These are phyloP conservation scores for Drosophila carrolli DNA, from an alignment of 1,140 invertebrate species.

Conservation along the genomic window DNA sequence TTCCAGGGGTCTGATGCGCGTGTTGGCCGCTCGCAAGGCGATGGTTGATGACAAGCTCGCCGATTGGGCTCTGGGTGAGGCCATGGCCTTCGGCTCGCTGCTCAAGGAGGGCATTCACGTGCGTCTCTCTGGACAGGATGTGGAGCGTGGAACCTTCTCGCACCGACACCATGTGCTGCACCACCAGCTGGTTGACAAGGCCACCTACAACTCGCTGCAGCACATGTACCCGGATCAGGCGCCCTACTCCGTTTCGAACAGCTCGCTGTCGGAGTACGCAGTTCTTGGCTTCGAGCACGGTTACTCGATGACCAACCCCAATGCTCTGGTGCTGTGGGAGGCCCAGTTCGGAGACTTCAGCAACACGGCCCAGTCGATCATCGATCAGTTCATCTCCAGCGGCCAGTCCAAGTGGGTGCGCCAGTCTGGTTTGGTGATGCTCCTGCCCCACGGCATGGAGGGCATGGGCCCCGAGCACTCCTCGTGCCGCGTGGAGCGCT, in stretches of 20 bases:
- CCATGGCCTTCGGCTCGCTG: slow-evolving; percentile 98
- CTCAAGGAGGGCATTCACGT: slow-evolving; percentile 97
- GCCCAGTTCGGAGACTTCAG: slow-evolving; percentile 99
- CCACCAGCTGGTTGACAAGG: slow-evolving; percentile 97
- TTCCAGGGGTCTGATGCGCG: slow-evolving; percentile 86
- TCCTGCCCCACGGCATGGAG: slow-evolving; percentile 99
- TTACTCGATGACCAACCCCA: slow-evolving; percentile 99
- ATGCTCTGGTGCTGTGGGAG: slow-evolving; percentile 99
- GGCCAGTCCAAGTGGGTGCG: slow-evolving; percentile 99
- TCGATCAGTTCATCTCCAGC: slow-evolving; percentile 99
- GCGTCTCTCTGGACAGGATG: slow-evolving; percentile 98
- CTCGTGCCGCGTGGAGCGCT: slow-evolving; percentile 96
- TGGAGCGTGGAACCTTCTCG: slow-evolving; percentile 98
- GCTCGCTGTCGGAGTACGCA: slow-evolving; percentile 97
- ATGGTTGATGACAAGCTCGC: slow-evolving; percentile 95
- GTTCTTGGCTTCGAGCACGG: slow-evolving; percentile 96
- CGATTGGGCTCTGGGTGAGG: slow-evolving; percentile 99
- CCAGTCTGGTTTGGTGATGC: slow-evolving; percentile 97
- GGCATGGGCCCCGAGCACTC: slow-evolving; percentile 99
- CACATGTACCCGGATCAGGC: slow-evolving; percentile 98
- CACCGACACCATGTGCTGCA: slow-evolving; percentile 98
- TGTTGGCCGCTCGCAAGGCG: slow-evolving; percentile 94
- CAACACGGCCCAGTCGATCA: slow-evolving; percentile 99
- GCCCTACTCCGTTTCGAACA: slow-evolving; percentile 98
- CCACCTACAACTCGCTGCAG: slow-evolving; percentile 94